phyloP scores from a whole-genome alignment of 2,888 invertebrate genomes.

The Calephelis perditalis region DNA sequence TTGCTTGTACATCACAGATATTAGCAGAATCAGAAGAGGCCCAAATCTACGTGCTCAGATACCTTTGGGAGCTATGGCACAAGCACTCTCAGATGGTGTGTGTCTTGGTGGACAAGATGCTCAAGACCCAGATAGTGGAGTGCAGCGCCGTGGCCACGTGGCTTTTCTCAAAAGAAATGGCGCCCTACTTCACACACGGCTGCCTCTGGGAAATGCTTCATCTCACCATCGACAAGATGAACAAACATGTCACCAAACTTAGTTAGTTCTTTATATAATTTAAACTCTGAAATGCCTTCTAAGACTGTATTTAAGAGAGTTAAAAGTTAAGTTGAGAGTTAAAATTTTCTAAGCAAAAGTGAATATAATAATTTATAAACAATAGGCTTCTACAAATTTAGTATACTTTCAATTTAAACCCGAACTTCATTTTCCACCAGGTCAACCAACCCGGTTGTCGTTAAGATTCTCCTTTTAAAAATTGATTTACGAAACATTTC shows the following conservation, averaged over 20 bases:
- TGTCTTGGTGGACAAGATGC: constrained; percentile 96
- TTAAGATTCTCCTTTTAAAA: no score
- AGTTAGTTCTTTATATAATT: constrained; percentile 54
- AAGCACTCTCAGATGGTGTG: constrained; percentile 98
- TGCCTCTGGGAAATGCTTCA: constrained; percentile 98
- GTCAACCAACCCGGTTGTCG: no score
- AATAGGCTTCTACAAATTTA: no score
- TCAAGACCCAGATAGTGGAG: constrained; percentile 98
- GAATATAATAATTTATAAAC: no score
- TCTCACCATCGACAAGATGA: constrained; percentile 97
- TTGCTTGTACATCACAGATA: constrained; percentile 70
- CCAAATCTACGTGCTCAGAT: constrained; percentile 94
- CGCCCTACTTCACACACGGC: constrained; percentile 92
- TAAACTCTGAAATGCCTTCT: no score
- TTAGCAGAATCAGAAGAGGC: constrained; percentile 96
- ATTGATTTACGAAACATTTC: no score
- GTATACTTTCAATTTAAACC: no score
- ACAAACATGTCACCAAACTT: constrained; percentile 93
- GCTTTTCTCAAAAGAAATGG: constrained; percentile 98
- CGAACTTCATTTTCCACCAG: no score
- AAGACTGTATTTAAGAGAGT: no score
- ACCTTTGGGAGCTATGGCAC: constrained; percentile 97
- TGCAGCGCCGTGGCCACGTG: constrained; percentile 98
- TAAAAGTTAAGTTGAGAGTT: no score
- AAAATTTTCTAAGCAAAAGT: no score